Percentiles rank a stretch among this genome's conserved stretches.
Conservation (phyloP, 2,113 vertebrate species). For the Spizaetus ornatus region DNA sequence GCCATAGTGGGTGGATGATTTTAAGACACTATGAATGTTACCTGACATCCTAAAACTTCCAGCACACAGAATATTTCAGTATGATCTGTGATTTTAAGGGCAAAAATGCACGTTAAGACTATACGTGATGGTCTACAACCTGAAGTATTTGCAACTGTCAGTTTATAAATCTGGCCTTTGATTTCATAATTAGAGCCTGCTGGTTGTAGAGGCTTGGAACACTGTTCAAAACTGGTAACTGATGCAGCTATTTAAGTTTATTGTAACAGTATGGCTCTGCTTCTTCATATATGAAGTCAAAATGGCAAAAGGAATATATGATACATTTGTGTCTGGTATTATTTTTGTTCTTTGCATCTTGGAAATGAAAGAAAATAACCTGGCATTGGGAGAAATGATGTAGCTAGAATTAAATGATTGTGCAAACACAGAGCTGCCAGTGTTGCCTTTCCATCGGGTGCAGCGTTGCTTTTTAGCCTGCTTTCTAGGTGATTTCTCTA, state of each 20-base stretch:
- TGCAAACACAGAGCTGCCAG: not conserved
- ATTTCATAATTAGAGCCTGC: not conserved
- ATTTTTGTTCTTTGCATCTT: not conserved
- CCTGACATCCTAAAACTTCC: not conserved
- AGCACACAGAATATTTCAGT: not conserved
- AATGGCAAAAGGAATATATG: not conserved
- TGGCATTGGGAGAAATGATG: not conserved
- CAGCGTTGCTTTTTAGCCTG: not conserved
- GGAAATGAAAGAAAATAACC: not conserved
- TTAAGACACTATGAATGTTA: not conserved
- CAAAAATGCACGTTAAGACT: not conserved
- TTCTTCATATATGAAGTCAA: not conserved
- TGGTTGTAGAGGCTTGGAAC: not conserved
- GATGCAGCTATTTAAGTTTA: rapidly evolving
- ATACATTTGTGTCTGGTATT: not conserved
- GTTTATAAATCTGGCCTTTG: not conserved
- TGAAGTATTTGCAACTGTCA: not conserved
- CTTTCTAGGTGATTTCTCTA: not conserved
- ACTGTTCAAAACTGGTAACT: not conserved
- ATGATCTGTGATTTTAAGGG: not conserved
- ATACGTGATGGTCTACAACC: rapidly evolving
- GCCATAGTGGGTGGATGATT: not conserved
- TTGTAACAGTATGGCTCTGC: not conserved
- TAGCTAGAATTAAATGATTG: not conserved
- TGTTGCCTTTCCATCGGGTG: not conserved